These are phyloP conservation scores for Archips xylosteana DNA, from an alignment of 2,888 invertebrate genomes.

Conservation along the genomic window DNA sequence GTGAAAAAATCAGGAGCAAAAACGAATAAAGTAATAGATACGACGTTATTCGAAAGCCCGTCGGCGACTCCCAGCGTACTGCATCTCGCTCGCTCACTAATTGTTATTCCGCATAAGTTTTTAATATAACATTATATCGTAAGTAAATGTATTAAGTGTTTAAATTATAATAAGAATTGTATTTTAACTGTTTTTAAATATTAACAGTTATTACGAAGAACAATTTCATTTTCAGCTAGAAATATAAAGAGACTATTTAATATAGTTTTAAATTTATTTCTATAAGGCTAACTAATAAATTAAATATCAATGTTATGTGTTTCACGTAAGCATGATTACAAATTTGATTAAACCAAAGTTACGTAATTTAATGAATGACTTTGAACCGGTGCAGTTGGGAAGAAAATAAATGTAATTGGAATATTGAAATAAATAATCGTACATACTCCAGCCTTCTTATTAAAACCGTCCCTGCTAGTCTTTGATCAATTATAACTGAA, in stretches of 20 bases:
- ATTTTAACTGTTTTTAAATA: constrained; percentile 70
- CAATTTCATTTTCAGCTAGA: constrained; percentile 56
- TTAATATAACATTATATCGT: constrained; percentile 57
- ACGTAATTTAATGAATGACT: constrained; percentile 3
- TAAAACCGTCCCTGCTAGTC: background rate
- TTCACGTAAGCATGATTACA: constrained; percentile 48
- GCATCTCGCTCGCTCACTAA: constrained; percentile 46
- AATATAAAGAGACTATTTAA: constrained; percentile 71
- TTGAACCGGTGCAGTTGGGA: constrained; percentile 2
- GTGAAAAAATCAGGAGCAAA: constrained; percentile 54
- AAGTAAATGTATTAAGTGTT: constrained; percentile 74
- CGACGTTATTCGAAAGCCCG: background rate
- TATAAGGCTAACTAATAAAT: constrained; percentile 56
- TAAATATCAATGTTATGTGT: constrained; percentile 66
- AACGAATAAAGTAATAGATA: constrained; percentile 22
- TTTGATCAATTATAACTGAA: no score
- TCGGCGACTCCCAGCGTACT: background rate
- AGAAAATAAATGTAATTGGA: constrained; percentile 2
- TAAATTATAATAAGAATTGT: constrained; percentile 60
- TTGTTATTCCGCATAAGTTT: constrained; percentile 69
- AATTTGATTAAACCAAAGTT: constrained; percentile 53
- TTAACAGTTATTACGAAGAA: constrained; percentile 50
- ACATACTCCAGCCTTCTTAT: background rate
- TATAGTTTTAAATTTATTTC: constrained; percentile 61
- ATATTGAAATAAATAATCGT: constrained; percentile 7